Evolutionary conservation across 2,113 vertebrate genomes (phyloP), one percentile per base, ranked within the genome.

Genomic region (Cardinalis cardinalis): DNA sequence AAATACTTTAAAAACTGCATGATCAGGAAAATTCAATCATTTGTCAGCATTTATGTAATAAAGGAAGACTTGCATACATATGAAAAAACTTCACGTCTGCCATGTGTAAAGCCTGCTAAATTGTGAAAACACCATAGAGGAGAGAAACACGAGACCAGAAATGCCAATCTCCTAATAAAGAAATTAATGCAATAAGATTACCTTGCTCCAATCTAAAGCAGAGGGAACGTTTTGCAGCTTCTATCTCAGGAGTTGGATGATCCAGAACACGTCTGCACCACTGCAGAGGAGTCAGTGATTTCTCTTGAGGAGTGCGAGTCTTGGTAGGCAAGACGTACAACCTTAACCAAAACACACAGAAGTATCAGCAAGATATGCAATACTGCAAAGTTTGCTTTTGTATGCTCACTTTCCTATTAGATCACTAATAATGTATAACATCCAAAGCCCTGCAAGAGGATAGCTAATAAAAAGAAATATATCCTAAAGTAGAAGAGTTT

Each of bases 141-240:
- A 72, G 5, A 40, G 25, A 58, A 84, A 92, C 10, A 12, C 2
- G 36, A 89, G 38, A 43, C 14, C n/a, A 81, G 58, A 89, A 89
- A 18, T 17, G 2, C 25, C 59, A 61, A 51, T 7, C 61, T 84
- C 28, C 21, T 52, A 73, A 28, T 3, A 77, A 75, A 17, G 3
- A 59, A 79, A 56, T 41, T 46, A 13, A 49, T 59, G 52, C 16
- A 94, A 3, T 14, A 86, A 59, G 38, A 80, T 95, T 99, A 99
- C 99, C 99, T 99, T 99, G 99, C 91, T 99, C 99, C 97, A 99
- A 95, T 95, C 99, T 98, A 95, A 99, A 98, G 95, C 98, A 98
- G 23, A 99, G 95, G 28, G 98, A 99, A 88, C 98, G 98, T 95
- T 98, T 99, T 38, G 99, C 99, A 84, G 99, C 98, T 95, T 99